Evolutionary conservation across 2,888 invertebrate species (phyloP).

Genomic region (Physocephala rufipes): DNA sequence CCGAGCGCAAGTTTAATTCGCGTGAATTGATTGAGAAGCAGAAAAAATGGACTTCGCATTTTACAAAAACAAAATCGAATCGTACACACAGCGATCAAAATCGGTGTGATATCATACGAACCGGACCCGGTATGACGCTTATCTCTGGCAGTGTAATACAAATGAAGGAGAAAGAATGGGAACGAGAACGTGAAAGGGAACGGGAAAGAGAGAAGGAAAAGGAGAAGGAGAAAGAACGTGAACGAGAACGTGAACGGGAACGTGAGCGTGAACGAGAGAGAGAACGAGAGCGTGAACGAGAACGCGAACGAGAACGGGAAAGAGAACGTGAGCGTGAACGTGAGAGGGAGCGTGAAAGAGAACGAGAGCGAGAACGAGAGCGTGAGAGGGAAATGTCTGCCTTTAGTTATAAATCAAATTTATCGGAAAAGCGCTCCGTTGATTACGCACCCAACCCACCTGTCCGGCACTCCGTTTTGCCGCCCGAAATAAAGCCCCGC

Average conservation of each 20-base stretch:
- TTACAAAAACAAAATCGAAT: conserved; percentile 78
- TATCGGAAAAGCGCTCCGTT: conserved; percentile 44
- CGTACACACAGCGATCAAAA: conserved; percentile 74
- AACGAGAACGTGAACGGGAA: conserved; percentile 46
- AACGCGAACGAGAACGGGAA: conserved; percentile 19
- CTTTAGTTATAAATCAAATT: conserved; percentile 38
- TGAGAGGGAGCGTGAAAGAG: background rate
- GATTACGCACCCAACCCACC: conserved; percentile 61
- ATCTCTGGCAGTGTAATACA: conserved; percentile 65
- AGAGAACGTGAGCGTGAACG: conserved; percentile 15
- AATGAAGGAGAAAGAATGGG: conserved; percentile 51
- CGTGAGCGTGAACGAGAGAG: conserved; percentile 43
- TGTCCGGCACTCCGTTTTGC: conserved; percentile 55
- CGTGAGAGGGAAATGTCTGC: background rate
- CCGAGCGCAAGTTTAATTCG: conserved; percentile 82
- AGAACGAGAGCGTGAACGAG: conserved; percentile 41
- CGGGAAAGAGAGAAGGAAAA: conserved; percentile 43
- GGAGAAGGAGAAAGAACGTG: conserved; percentile 44
- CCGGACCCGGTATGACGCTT: conserved; percentile 68
- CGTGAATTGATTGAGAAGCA: conserved; percentile 90
- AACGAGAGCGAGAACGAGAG: conserved; percentile 8
- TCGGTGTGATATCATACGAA: conserved; percentile 67
- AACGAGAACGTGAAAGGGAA: conserved; percentile 41
- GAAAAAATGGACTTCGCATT: conserved; percentile 92
- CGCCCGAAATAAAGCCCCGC: conserved; percentile 65